These are phyloP conservation scores for Astreopora myriophthalma DNA, from an alignment of 64 coral and sea anemone genomes.

Conservation along the genomic window DNA sequence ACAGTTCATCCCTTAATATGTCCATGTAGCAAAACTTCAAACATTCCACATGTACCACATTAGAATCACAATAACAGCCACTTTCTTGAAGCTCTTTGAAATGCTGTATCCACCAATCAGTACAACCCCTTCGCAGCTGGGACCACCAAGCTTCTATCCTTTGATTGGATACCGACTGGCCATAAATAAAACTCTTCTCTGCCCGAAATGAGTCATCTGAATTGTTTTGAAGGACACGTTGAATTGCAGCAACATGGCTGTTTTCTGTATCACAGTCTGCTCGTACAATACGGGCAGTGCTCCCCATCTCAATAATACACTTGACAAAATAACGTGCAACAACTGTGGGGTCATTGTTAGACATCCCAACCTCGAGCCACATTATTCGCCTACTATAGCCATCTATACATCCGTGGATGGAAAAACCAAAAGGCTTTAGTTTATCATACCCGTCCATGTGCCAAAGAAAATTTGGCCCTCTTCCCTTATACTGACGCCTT, in stretches of 20 bases:
- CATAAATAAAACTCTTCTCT: constrained; percentile 13
- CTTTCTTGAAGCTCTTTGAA: not conserved
- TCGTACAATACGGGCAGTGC: not conserved
- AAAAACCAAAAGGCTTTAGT: not conserved
- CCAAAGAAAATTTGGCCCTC: constrained; percentile 11
- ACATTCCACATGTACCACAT: constrained; percentile 31
- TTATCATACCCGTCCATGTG: not conserved
- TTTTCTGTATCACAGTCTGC: not conserved
- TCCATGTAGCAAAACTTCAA: constrained; percentile 67
- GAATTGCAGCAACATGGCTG: not conserved
- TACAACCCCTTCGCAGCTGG: constrained; percentile 13
- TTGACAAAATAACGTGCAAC: not conserved
- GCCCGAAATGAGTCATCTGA: not conserved
- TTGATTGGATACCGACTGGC: not conserved
- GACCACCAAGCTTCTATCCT: not conserved
- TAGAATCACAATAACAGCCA: constrained; percentile 8
- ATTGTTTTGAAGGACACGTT: not conserved
- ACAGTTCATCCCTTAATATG: constrained; percentile 45
- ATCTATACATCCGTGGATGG: not conserved
- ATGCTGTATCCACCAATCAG: constrained; percentile 12
- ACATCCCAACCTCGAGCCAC: not conserved
- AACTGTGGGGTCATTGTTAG: too few species aligned
- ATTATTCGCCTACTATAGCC: not conserved
- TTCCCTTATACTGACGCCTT: not conserved
- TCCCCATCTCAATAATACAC: not conserved